Conservation (phyloP, 2,113 vertebrate species). For the Siniperca chuatsi region DNA sequence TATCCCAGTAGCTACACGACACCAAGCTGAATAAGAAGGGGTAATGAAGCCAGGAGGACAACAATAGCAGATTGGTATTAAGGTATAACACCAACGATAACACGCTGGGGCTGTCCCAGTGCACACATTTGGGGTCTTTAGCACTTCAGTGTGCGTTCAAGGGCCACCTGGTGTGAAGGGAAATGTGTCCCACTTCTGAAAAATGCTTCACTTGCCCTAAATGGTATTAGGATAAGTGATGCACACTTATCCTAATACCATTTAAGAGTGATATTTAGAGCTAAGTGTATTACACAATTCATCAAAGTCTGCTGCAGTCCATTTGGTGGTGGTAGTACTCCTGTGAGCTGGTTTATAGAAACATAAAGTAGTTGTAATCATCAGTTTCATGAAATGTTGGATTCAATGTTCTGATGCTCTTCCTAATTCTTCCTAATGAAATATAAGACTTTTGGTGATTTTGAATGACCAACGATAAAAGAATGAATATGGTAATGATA, state of each 20-base stretch:
- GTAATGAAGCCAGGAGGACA: neutral
- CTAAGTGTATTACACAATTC: neutral
- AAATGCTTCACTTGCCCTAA: neutral
- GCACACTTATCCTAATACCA: neutral
- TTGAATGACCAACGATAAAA: too few relatives aligned
- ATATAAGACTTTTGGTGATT: too few relatives aligned
- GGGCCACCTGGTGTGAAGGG: neutral
- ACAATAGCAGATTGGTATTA: constrained; percentile 1
- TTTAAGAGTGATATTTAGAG: neutral
- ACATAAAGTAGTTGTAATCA: neutral
- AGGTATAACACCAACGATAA: neutral
- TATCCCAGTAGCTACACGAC: neutral
- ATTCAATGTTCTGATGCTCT: neutral
- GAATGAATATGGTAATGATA: too few relatives aligned
- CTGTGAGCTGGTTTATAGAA: neutral
- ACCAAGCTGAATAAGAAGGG: neutral
- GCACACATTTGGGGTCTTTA: constrained; percentile 22
- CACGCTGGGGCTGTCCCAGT: neutral
- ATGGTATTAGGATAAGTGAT: too few relatives aligned
- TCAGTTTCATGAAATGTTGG: neutral
- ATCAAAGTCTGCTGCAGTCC: neutral
- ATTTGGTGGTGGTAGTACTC: neutral
- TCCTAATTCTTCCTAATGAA: too few relatives aligned
- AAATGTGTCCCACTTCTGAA: neutral
- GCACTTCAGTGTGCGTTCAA: neutral